Evolutionary conservation across 2,888 invertebrate genomes (phyloP), one percentile per base, ranked within the genome.

Genomic region (Drosophila pullipes): DNA sequence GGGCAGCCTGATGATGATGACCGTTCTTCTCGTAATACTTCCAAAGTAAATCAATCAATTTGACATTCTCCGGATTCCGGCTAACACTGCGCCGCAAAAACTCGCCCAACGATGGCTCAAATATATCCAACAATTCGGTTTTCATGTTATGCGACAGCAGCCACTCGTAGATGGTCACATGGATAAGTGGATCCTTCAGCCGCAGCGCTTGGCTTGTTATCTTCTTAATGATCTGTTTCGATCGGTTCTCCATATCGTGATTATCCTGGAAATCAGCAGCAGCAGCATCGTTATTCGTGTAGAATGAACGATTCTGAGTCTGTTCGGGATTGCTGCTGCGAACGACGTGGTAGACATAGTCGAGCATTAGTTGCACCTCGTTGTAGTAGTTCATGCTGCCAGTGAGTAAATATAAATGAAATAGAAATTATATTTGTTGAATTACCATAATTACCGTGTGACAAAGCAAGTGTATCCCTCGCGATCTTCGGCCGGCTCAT

Each of bases 121-220:
- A 58, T 94, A 95, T 62, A 94, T 95, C 94, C 33, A 95, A 82
- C 53, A 97, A 91, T 89, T 97, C 97, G 86, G 95, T 94, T 52
- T 96, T 95, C 91, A 97, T 95, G 81, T 96, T 95, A 91, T 96
- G 96, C 0, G 95, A 95, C 77, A 98, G 95, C 92, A 99, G 95
- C 99, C 99, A 99, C 85, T 98, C 97, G 92, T 99, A 99, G 1
- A 99, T 95, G 0, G 97, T 96, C 0, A 97, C 96, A 91, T 99
- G 99, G 69, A 98, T 95, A 22, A 98, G 94, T 91, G 99, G 98
- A 93, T 99, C 99, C 7, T 95, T 94, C 7, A 95, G 94, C 57
- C 95, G 95, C 18, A 97, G 93, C 67, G 96, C 96, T 82, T 96
- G 95, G 81, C 94, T 94, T 25, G 97, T 95, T 30, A 97, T 94